Percentiles rank a stretch among this genome's conserved stretches.
Conservation (phyloP, 2,797 vertebrate species). For the Loriculus beryllinus region DNA sequence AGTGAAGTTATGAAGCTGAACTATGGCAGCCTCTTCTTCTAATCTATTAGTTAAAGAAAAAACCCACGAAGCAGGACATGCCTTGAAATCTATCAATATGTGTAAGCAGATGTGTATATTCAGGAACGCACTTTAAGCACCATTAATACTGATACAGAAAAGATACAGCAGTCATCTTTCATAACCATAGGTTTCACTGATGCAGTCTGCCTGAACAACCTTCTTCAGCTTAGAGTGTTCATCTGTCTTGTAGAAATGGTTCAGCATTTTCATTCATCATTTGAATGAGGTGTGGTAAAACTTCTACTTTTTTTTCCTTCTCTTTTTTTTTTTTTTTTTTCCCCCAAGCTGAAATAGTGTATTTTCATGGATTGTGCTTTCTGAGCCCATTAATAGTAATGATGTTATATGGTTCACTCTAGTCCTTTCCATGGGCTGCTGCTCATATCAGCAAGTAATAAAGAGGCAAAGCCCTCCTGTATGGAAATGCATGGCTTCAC, state of each 20-base stretch:
- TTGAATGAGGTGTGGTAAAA: constrained; percentile 59
- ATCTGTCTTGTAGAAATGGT: constrained; percentile 55
- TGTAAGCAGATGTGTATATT: constrained; percentile 63
- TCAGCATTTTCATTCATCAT: constrained; percentile 67
- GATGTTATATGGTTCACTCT: constrained; percentile 48
- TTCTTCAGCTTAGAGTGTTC: constrained; percentile 40
- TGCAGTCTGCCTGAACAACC: constrained; percentile 10
- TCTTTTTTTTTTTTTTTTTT: background rate
- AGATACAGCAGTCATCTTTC: constrained; percentile 58
- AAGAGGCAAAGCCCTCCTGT: constrained; percentile 23
- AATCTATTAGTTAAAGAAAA: constrained; percentile 53
- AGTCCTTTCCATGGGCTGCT: constrained; percentile 43
- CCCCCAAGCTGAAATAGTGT: background rate
- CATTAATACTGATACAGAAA: constrained; percentile 62
- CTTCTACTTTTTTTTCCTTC: background rate
- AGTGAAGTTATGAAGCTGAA: constrained; percentile 64
- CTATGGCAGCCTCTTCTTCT: constrained; percentile 33
- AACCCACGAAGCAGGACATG: background rate
- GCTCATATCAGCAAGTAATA: constrained; percentile 41
- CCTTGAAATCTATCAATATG: constrained; percentile 16
- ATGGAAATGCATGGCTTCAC: background rate
- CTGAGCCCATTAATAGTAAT: constrained; percentile 65
- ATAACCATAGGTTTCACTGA: constrained; percentile 46
- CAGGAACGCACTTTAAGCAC: constrained; percentile 64
- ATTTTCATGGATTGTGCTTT: constrained; percentile 57